Evolutionary conservation across 2,113 vertebrate species (phyloP).

Genomic region (Rostratula benghalensis): DNA sequence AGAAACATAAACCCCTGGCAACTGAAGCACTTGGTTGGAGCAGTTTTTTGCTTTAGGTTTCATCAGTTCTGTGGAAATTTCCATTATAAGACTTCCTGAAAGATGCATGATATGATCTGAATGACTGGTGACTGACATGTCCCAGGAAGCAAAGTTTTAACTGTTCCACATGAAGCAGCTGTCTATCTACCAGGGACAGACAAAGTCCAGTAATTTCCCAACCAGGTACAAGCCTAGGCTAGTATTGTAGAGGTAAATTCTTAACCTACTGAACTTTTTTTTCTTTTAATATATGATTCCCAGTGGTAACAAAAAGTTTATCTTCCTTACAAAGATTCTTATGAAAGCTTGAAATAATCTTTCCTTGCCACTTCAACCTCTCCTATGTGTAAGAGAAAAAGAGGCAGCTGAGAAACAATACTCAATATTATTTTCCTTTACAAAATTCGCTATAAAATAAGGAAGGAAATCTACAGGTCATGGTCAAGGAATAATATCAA

Average conservation of each 20-base stretch:
- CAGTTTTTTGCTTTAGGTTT: not conserved
- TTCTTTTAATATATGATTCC: not conserved
- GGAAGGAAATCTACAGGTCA: not conserved
- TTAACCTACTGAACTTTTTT: not conserved
- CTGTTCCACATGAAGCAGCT: constrained; percentile 12
- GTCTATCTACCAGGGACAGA: not conserved
- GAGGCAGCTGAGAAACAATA: not conserved
- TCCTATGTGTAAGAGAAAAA: not conserved
- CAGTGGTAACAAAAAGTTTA: not conserved
- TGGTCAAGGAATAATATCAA: not conserved
- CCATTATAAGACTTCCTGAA: not conserved
- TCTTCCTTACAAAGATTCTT: not conserved
- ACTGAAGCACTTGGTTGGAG: not conserved
- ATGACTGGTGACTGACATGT: constrained; percentile 1
- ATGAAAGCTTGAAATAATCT: not conserved
- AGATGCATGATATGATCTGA: constrained; percentile 6
- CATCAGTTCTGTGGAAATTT: constrained; percentile 13
- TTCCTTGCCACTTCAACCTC: not conserved
- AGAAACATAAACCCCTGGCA: not conserved
- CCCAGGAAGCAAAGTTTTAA: not conserved
- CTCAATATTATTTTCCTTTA: not conserved
- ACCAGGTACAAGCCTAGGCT: not conserved
- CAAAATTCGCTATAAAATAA: not conserved
- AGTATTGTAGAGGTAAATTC: not conserved
- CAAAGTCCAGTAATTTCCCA: not conserved